These are phyloP conservation scores for Pammene fasciana DNA, from an alignment of 2,888 invertebrate species.

Conservation along the genomic window DNA sequence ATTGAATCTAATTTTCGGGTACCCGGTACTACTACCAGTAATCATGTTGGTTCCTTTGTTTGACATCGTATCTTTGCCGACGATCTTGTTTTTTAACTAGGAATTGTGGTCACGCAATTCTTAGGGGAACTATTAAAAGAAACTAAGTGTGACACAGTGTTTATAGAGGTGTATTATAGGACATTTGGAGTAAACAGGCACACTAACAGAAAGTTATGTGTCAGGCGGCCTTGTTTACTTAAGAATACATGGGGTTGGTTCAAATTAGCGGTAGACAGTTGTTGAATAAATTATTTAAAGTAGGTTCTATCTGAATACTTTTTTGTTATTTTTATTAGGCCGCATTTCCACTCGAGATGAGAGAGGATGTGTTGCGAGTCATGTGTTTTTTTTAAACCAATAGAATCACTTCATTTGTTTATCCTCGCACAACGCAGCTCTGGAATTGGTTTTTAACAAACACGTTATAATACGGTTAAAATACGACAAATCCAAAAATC, in stretches of 20 bases:
- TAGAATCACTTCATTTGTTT: too few species aligned
- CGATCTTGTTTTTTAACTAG: slow-evolving; percentile 3
- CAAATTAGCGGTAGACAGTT: background rate
- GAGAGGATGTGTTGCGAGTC: too few species aligned
- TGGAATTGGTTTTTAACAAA: too few species aligned
- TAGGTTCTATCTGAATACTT: background rate
- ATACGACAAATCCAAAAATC: too few species aligned
- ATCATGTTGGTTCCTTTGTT: background rate
- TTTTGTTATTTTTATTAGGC: too few species aligned
- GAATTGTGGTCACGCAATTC: slow-evolving; percentile 32
- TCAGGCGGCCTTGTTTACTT: background rate
- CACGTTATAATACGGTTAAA: too few species aligned
- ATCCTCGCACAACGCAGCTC: too few species aligned
- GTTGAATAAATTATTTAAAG: background rate
- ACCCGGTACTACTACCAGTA: too few species aligned
- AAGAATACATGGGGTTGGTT: slow-evolving; percentile 1
- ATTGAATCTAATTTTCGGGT: too few species aligned
- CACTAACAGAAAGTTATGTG: background rate
- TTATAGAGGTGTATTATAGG: slow-evolving; percentile 3
- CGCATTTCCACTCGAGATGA: too few species aligned
- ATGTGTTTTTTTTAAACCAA: too few species aligned
- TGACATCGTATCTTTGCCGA: background rate
- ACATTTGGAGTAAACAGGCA: background rate
- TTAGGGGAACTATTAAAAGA: slow-evolving; percentile 24
- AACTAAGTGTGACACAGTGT: slow-evolving; percentile 4